phyloP scores from a whole-genome alignment of 2,888 invertebrate species.

The Cylindroiulus punctatus region DNA sequence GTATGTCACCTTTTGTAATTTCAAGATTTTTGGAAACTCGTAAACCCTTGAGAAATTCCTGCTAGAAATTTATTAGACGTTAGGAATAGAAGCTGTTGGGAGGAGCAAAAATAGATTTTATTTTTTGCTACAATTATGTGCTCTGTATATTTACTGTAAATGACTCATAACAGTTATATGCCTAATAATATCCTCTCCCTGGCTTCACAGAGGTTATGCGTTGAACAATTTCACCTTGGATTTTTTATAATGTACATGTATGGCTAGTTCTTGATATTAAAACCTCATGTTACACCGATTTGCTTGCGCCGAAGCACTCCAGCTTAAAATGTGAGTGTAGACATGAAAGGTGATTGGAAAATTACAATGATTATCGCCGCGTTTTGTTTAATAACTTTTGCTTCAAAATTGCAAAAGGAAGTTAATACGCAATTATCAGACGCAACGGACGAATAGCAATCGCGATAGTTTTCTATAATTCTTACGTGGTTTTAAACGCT shows the following conservation, averaged over 20 bases:
- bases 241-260: neutral
- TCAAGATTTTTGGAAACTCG: neutral
- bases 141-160: neutral
- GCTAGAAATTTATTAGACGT: neutral
- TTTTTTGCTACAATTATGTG: neutral
- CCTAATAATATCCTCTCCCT: neutral
- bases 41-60: neutral
- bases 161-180: neutral
- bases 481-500: neutral
- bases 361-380: constrained; percentile 14
- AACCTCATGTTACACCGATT: neutral
- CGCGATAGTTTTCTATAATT: neutral
- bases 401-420: constrained; percentile 25
- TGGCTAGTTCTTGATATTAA: constrained; percentile 8
- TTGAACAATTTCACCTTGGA: neutral
- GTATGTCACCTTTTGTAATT: neutral
- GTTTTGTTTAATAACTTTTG: constrained; percentile 42
- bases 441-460: neutral
- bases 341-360: constrained; percentile 38
- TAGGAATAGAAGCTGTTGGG: no score
- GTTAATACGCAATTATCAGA: neutral
- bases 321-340: neutral
- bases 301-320: neutral
- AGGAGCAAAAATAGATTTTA: neutral
- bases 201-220: neutral